A percentile compares a stretch with the other conserved stretches of the same genome.
phyloP scores from a whole-genome alignment of 2,113 vertebrate genomes.

The Hyaena hyaena region DNA sequence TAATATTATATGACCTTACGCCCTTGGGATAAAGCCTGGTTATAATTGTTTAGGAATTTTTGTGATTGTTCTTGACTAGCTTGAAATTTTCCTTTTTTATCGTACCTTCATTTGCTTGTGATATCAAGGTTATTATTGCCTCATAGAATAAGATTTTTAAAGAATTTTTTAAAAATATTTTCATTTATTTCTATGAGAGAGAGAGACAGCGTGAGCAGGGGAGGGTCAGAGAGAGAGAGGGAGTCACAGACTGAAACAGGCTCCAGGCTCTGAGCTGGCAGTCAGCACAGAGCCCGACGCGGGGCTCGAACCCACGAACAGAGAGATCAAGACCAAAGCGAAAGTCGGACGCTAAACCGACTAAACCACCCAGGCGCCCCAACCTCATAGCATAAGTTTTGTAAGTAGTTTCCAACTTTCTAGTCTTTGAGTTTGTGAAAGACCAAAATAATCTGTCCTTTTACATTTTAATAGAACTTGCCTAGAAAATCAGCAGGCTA shows the following conservation, averaged over 20 bases:
- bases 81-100: background rate
- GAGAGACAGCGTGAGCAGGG: too few species aligned
- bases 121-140: background rate
- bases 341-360: too few species aligned
- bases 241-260: too few species aligned
- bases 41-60: background rate
- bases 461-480: background rate
- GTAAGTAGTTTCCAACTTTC: background rate
- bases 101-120: background rate
- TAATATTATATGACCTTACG: background rate
- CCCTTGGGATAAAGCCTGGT: background rate
- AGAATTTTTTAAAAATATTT: too few species aligned
- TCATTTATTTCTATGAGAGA: too few species aligned
- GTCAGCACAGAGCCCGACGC: too few species aligned
- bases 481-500: background rate
- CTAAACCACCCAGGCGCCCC: too few species aligned
- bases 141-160: background rate
- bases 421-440: background rate
- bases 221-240: too few species aligned
- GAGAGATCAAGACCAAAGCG: too few species aligned
- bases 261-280: too few species aligned
- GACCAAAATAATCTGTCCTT: background rate
- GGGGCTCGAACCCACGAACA: too few species aligned
- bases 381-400: background rate
- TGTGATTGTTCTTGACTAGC: background rate